These are phyloP conservation scores for Teleogryllus occipitalis DNA, from an alignment of 1,140 invertebrate species.

Conservation along the genomic window DNA sequence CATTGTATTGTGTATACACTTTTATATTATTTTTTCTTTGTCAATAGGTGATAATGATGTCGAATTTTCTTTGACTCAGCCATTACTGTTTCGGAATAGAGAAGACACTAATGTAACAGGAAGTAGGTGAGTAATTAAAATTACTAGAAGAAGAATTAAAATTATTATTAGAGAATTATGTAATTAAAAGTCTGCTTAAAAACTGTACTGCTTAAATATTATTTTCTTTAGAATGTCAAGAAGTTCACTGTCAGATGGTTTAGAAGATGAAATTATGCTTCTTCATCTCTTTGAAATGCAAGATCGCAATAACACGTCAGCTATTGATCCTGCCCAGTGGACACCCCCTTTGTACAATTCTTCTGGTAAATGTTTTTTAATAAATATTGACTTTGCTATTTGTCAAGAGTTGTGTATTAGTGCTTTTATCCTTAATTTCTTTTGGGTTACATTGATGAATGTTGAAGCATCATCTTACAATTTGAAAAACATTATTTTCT, in stretches of 20 bases:
- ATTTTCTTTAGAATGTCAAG: slow-evolving; percentile 9
- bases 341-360: slow-evolving; percentile 9
- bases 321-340: slow-evolving; percentile 8
- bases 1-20: background rate
- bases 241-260: slow-evolving; percentile 24
- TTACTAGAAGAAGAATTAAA: background rate
- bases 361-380: slow-evolving; percentile 11
- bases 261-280: slow-evolving; percentile 45
- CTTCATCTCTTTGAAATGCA: slow-evolving; percentile 45
- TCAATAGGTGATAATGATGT: slow-evolving; percentile 62
- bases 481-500: background rate
- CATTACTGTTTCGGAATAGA: slow-evolving; percentile 29
- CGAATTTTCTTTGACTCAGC: slow-evolving; percentile 45
- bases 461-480: background rate
- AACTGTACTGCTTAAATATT: background rate
- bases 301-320: slow-evolving; percentile 31
- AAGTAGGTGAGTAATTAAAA: background rate
- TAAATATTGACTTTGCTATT: background rate
- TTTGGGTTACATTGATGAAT: background rate
- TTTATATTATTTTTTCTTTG: slow-evolving; percentile 21
- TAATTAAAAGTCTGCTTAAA: background rate
- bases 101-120: slow-evolving; percentile 1
- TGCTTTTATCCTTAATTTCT: background rate
- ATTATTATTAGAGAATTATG: background rate
- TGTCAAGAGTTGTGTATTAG: background rate